These are phyloP conservation scores for Anser brachyrhynchus DNA, from an alignment of 2,113 vertebrate genomes.

Conservation along the genomic window DNA sequence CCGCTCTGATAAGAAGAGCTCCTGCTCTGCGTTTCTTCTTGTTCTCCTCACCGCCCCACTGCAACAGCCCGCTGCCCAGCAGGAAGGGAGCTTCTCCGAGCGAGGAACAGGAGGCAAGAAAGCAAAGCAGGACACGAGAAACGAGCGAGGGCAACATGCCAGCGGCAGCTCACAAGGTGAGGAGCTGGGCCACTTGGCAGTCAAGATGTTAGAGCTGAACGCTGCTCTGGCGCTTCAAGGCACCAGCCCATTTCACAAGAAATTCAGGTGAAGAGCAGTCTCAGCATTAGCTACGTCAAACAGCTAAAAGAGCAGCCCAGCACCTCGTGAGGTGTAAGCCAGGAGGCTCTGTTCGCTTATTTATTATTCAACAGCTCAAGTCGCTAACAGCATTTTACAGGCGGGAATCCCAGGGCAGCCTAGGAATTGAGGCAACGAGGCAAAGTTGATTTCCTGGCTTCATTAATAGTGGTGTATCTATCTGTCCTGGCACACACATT, in stretches of 20 bases:
- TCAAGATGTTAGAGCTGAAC: not conserved
- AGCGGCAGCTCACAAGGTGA: accelerated
- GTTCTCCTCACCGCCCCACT: not conserved
- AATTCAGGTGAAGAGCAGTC: not conserved
- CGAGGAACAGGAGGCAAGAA: not conserved
- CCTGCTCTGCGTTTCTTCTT: no score
- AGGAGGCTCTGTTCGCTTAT: not conserved
- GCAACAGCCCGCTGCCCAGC: accelerated
- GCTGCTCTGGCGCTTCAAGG: accelerated
- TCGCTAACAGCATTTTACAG: not conserved
- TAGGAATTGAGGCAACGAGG: not conserved
- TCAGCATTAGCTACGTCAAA: not conserved
- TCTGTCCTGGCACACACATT: accelerated
- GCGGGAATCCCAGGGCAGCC: not conserved
- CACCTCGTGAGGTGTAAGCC: not conserved
- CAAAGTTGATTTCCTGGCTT: not conserved
- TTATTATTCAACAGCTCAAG: not conserved
- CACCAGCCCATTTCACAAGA: not conserved
- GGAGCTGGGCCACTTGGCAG: not conserved
- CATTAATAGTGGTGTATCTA: accelerated
- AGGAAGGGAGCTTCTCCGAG: not conserved
- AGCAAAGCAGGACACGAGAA: not conserved
- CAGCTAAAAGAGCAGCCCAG: not conserved
- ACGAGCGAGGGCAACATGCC: not conserved
- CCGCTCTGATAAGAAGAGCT: no score